Base-by-base conservation (phyloP, 2,888 invertebrate species). In the Pocota personata region DNA sequence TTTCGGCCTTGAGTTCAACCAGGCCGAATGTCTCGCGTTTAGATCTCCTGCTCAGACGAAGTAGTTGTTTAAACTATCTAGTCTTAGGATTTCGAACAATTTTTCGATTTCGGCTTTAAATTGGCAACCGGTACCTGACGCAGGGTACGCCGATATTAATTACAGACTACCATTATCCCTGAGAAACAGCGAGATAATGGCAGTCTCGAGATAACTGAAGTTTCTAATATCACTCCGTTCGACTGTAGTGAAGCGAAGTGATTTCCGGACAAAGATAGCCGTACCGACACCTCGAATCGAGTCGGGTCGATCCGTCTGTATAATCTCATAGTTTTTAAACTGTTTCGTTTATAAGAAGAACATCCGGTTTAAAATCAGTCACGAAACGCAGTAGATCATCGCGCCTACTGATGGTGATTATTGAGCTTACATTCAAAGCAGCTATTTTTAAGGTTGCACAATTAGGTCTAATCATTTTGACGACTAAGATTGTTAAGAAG, bases 311-410 rank as follows among this genome's bases (percentile, higher is more conserved):
- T 71, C 57, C 16, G 16, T n/a, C n/a, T n/a, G n/a, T n/a, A n/a
- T n/a, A n/a, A n/a, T n/a, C n/a, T n/a, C n/a, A n/a, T n/a, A n/a
- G 14, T 71, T 46, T 8, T 71, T 1, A 58, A 58, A 24, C 2
- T 24, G 48, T 73, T 8, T 73, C 60, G 37, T 37, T 60, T 24
- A 73, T 12, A 21, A 30, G 60, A 7, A 60, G 55, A 7, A 62
- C 27, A n/a, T 73, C 73, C 0, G 60, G 60, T 30, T 6, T 14
- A 32, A 48, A 12, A 6, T 48, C 32, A 6, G 10, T 32, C 1
- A n/a, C 10, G 48, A 72, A 58, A 24, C 55, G 43, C 32, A 32
- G 21, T 12, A 58, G 14, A 5, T 46, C 43, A 21, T n/a, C n/a
- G 12, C 19, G 32, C 35, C 58, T 71, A 0, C 14, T 35, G 35